Evolutionary conservation across 2,888 invertebrate genomes (phyloP).

Genomic region (Clostera curtula): DNA sequence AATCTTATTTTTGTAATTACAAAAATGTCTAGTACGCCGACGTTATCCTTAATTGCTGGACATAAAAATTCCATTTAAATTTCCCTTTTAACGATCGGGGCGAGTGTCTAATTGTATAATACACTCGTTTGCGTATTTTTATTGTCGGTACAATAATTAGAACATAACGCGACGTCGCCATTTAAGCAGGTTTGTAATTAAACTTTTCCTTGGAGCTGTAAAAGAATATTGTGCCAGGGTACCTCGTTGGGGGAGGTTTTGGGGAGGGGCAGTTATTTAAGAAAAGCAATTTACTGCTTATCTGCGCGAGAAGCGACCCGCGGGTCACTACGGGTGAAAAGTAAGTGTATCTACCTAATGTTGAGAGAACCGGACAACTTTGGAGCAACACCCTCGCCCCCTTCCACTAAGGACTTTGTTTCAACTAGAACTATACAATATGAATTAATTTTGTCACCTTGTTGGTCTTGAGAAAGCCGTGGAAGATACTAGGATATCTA

Average conservation of each 20-base stretch:
- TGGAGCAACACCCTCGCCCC: slow-evolving; percentile 13
- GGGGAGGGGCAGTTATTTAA: slow-evolving; percentile 52
- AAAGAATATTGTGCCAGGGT: slow-evolving; percentile 56
- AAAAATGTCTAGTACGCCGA: slow-evolving; percentile 74
- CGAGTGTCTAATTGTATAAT: slow-evolving; percentile 75
- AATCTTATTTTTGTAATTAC: slow-evolving; percentile 76
- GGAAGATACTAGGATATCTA: too few species aligned
- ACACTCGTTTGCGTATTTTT: slow-evolving; percentile 76
- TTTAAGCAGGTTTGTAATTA: slow-evolving; percentile 63
- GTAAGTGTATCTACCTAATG: slow-evolving; percentile 29
- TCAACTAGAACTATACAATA: too few species aligned
- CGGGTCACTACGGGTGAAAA: slow-evolving; percentile 52
- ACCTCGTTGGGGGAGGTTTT: slow-evolving; percentile 29
- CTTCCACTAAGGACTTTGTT: too few species aligned
- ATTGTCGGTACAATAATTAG: slow-evolving; percentile 73
- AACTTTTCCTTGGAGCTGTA: slow-evolving; percentile 58
- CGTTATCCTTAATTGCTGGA: slow-evolving; percentile 75
- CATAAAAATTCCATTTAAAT: slow-evolving; percentile 77
- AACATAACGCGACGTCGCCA: slow-evolving; percentile 66
- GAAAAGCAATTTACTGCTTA: slow-evolving; percentile 71
- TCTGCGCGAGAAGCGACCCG: slow-evolving; percentile 51
- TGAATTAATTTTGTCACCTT: too few species aligned
- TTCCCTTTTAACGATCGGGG: slow-evolving; percentile 74
- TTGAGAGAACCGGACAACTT: slow-evolving; percentile 32
- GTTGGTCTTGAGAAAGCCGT: too few species aligned